These are phyloP conservation scores for Pimephales promelas DNA, from an alignment of 2,113 vertebrate genomes.

Conservation along the genomic window DNA sequence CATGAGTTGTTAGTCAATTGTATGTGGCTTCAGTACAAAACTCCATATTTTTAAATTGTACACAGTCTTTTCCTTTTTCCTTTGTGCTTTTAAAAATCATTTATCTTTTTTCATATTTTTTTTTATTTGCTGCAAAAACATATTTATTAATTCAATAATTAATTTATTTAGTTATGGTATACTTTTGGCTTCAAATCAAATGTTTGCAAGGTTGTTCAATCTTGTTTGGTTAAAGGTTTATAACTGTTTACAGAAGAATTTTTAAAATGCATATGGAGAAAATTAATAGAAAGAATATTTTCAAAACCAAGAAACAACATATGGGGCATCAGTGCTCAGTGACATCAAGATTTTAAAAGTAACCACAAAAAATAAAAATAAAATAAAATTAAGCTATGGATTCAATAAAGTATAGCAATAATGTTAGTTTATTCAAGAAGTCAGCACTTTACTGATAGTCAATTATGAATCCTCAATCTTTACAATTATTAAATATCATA, in stretches of 20 bases:
- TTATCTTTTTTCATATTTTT: too few relatives aligned
- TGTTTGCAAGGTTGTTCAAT: background rate
- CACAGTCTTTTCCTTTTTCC: background rate
- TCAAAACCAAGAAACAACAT: conserved; percentile 6
- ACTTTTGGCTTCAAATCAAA: background rate
- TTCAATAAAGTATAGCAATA: too few relatives aligned
- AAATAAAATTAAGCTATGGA: background rate
- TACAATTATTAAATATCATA: background rate
- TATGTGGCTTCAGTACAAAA: background rate
- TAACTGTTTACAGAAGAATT: background rate
- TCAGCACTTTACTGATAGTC: background rate
- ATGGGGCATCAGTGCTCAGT: too few relatives aligned
- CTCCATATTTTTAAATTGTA: background rate
- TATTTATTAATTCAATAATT: too few relatives aligned
- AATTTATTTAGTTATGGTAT: background rate
- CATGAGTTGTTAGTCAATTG: background rate
- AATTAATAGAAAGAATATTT: background rate
- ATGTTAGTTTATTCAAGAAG: conserved; percentile 26
- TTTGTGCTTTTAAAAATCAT: background rate
- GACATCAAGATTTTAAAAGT: background rate
- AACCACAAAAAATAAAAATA: background rate
- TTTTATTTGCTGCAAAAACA: too few relatives aligned
- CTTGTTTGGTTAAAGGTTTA: background rate
- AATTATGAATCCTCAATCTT: conserved; percentile 14
- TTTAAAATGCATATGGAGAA: background rate